Base-by-base conservation (phyloP, 2,113 vertebrate genomes). In the Tricholaema leucomelas region DNA sequence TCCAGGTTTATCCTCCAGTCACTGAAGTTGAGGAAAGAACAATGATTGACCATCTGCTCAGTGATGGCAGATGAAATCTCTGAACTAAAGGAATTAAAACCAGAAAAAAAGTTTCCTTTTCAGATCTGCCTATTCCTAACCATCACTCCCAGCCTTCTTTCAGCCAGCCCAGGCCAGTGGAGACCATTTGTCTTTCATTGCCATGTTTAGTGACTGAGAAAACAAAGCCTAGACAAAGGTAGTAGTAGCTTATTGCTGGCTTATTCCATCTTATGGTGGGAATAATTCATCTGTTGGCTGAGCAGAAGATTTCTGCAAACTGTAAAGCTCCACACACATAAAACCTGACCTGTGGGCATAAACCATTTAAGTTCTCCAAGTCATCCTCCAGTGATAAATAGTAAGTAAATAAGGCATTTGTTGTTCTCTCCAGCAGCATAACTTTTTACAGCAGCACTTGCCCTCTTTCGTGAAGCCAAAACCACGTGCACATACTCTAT, bases 271-370 rank as follows among this genome's bases (percentile, higher is more conserved):
- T 81, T 70, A 71, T 10, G 44, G 21, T 71, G 80, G 65, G 80
- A 88, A 90, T 85, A 91, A 90, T 72, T 81, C 15, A 73, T 92
- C 60, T 83, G 7, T 54, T 94, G 88, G 63, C 73, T 46, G 63
- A 88, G 73, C 80, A 73, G 85, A 90, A 91, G 55, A 24, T 88
- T 94, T 93, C 74, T 84, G 59, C 69, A 84, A 81, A 90, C 55
- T 69, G 38, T 58, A 81, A 61, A 84, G 35, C 33, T 84, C 54
- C 42, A 64, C 5, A 5, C 86, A 81, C 66, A 30, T 50, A 54
- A 91, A 91, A 85, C 19, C 28, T 84, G 90, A 92, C 69, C 76
- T 83, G 65, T 61, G 73, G 83, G 18, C 69, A 92, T 59, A 78
- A 88, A 84, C 58, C 58, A 69, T 15, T 66, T 46, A 65, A 86